Evolutionary conservation across 1,140 invertebrate species (phyloP), one percentile per base, ranked within the genome.

Genomic region (Olivierus martensii): DNA sequence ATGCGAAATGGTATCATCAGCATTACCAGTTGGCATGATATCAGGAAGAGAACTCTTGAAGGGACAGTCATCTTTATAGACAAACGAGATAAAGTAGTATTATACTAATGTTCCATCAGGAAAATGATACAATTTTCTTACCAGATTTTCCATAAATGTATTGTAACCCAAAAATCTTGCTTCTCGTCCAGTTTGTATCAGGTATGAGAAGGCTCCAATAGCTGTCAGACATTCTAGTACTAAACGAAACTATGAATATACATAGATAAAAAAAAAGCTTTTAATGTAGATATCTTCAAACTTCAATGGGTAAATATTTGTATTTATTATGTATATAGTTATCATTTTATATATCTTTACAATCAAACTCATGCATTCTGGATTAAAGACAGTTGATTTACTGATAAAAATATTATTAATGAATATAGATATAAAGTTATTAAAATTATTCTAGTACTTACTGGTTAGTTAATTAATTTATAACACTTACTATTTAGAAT

Each of bases 71-170:
- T 87, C 86, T 91, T n/a, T n/a, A 59, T 57, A 62, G 52, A 53
- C 48, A 36, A 56, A 17, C 15, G 18, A 51, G 38, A 39, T 39
- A 17, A 17, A 17, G 17, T 39, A 39, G 12, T 17, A 39, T 12
- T 17, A 39, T 12, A 12, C 38, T 39, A 17, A 17, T 17, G 17
- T 17, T 12, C 12, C 38, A 39, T 39, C 38, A 39, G 17, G 12
- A 39, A 39, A 39, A 12, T 39, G 12, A 39, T 17, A 39, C 38
- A 39, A 12, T 18, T 43, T 18, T 22, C 70, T 73, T 69, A 90
- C 88, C 64, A 93, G 71, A 73, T 89, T 91, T 69, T 92, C 85
- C 44, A 90, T 77, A 66, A 93, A 92, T 83, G 91, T 90, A 61
- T 86, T 81, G 7, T 79, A 72, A 1, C 87, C 87, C 3, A 92